Evolutionary conservation across 1,140 invertebrate genomes (phyloP).

Genomic region (Drosophila tropicalis): DNA sequence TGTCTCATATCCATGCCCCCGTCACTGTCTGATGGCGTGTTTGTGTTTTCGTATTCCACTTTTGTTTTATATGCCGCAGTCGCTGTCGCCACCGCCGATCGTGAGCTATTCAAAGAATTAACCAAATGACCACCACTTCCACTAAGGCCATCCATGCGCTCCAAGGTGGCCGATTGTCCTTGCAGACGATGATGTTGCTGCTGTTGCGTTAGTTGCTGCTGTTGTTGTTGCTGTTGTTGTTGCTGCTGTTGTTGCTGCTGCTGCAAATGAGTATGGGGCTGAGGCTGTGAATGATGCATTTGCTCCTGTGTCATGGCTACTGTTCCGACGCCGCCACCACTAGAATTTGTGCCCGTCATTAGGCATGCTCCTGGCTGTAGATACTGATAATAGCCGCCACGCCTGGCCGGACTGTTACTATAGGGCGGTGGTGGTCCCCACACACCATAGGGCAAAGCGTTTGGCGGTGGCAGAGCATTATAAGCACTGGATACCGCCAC

Average conservation of each 20-base stretch:
- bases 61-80: slow-evolving; percentile 61
- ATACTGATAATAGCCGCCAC: slow-evolving; percentile 81
- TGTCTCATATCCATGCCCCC: background rate
- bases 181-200: slow-evolving; percentile 46
- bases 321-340: background rate
- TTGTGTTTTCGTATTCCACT: slow-evolving; percentile 71
- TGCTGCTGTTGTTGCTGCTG: slow-evolving; percentile 32
- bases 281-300: slow-evolving; percentile 43
- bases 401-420: slow-evolving; percentile 87
- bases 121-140: slow-evolving; percentile 49
- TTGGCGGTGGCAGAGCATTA: slow-evolving; percentile 62
- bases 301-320: slow-evolving; percentile 53
- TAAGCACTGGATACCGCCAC: slow-evolving; percentile 34
- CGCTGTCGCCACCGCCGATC: slow-evolving; percentile 16
- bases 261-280: slow-evolving; percentile 7
- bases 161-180: slow-evolving; percentile 56
- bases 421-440: slow-evolving; percentile 91
- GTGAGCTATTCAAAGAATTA: slow-evolving; percentile 20
- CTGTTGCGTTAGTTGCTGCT: slow-evolving; percentile 31
- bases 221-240: slow-evolving; percentile 36
- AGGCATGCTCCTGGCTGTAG: slow-evolving; percentile 69
- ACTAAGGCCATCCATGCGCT: slow-evolving; percentile 58
- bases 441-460: slow-evolving; percentile 83
- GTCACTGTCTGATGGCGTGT: slow-evolving; percentile 81
- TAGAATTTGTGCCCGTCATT: slow-evolving; percentile 24